phyloP scores from a whole-genome alignment of 2,113 vertebrate genomes.

The Phalacrocorax pelagicus region DNA sequence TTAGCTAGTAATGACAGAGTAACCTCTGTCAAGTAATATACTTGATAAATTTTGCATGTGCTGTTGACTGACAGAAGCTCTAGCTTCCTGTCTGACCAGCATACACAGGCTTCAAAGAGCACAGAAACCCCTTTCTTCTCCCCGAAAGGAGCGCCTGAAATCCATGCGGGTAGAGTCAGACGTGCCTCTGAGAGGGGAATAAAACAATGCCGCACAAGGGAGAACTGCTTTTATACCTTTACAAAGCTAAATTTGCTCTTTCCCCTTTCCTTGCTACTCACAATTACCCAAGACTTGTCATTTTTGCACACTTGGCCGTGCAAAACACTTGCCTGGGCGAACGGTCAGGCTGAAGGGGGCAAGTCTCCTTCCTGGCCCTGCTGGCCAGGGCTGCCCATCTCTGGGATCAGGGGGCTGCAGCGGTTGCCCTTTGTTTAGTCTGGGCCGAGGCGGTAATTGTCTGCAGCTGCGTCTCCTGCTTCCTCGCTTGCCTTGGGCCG shows the following conservation, averaged over 20 bases:
- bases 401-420: not conserved
- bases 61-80: constrained; percentile 74
- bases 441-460: constrained; percentile 24
- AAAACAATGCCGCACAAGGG: not conserved
- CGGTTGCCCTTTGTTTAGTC: constrained; percentile 64
- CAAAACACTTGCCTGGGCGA: not conserved
- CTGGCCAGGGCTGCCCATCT: not conserved
- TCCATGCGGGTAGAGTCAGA: not conserved
- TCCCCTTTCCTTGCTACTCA: constrained; percentile 23
- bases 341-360: not conserved
- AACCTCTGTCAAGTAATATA: constrained; percentile 76
- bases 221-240: not conserved
- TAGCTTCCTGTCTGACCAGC: constrained; percentile 59
- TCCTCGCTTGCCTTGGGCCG: not conserved
- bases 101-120: constrained; percentile 59
- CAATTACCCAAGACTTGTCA: not conserved
- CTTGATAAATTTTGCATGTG: constrained; percentile 77
- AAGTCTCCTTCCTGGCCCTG: not conserved
- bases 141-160: not conserved
- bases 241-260: not conserved
- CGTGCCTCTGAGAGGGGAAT: not conserved
- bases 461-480: constrained; percentile 49
- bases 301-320: fast-evolving
- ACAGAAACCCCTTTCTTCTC: constrained; percentile 64
- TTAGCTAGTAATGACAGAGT: constrained; percentile 73